Conservation (phyloP, 1,140 invertebrate species). For the Pemphigus obesinymphae region DNA sequence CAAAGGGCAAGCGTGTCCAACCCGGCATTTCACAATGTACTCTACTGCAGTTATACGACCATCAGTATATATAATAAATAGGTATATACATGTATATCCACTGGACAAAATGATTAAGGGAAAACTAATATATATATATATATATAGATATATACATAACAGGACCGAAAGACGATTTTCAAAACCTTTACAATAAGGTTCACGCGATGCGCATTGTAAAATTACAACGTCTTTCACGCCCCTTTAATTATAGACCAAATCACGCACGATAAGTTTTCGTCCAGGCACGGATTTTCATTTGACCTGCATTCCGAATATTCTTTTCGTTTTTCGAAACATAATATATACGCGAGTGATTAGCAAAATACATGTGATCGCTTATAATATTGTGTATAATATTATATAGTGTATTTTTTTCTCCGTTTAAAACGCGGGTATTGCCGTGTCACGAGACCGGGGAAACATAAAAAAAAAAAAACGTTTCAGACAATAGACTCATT, state of each 20-base stretch:
- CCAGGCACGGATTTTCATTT: slow-evolving; percentile 17
- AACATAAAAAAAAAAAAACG: slow-evolving; percentile 14
- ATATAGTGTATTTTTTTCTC: not conserved
- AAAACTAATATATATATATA: not conserved
- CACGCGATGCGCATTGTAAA: not conserved
- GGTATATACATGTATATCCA: not conserved
- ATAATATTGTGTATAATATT: not conserved
- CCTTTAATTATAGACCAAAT: slow-evolving; percentile 6
- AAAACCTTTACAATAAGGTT: not conserved
- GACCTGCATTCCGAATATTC: slow-evolving; percentile 13
- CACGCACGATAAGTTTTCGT: not conserved
- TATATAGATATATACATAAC: not conserved
- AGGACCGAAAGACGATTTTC: not conserved
- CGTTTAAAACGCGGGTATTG: not conserved
- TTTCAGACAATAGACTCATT: slow-evolving; percentile 23
- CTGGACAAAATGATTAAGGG: not conserved
- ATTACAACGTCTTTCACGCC: not conserved
- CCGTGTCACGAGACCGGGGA: not conserved
- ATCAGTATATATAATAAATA: not conserved
- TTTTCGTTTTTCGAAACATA: slow-evolving; percentile 10
- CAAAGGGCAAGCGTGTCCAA: too few species aligned
- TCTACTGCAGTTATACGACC: too few species aligned
- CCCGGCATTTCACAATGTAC: too few species aligned
- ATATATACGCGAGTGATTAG: not conserved
- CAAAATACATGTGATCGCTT: not conserved